Evolutionary conservation across 1,140 invertebrate genomes (phyloP), one percentile per base, ranked within the genome.

Genomic region (Caenorhabditis remanei): DNA sequence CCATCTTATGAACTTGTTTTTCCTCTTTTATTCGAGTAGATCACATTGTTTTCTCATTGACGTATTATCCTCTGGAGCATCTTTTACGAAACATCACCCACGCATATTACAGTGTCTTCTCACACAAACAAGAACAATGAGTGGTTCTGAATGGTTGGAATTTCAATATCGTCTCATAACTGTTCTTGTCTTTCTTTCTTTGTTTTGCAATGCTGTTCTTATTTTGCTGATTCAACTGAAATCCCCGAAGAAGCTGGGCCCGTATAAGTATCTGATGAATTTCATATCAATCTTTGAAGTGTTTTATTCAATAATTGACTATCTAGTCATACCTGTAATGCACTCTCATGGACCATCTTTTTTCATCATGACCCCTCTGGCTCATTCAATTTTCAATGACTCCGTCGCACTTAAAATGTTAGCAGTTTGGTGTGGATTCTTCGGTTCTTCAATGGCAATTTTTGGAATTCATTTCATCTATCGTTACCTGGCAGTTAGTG

Each of bases 401-500:
- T 8, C 21, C 43, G 19, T 32, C 8, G 14, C 65, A 43, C 19
- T 71, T 9, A 46, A 19, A 19, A 71, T 71, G 40, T 14, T 19
- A 71, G 65, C 40, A 19, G 41, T 71, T 43, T 71, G 65, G 65
- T 71, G 65, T 46, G 65, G 40, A 19, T 71, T 71, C 14, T 71
- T 43, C 19, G 65, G 65, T 43, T 71, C 65, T 43, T 71, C 65
- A 43, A 71, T 71, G 65, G 65, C 65, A 7, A 4, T 71, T 43
- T 71, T 71, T 46, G 65, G 65, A n/a, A 71, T 71, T 71, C 65
- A 71, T 46, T 71, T 71, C 41, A 71, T 71, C 4, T 71, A 71
- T 43, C 14, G 65, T n/a, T 71, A 71, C 19, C n/a, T 71, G 9
- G 65, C 65, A 5, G 65, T 71, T 46, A 71, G 65, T 11, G 65